These are phyloP conservation scores for Parambassis ranga DNA, from an alignment of 2,797 vertebrate species.

Conservation along the genomic window DNA sequence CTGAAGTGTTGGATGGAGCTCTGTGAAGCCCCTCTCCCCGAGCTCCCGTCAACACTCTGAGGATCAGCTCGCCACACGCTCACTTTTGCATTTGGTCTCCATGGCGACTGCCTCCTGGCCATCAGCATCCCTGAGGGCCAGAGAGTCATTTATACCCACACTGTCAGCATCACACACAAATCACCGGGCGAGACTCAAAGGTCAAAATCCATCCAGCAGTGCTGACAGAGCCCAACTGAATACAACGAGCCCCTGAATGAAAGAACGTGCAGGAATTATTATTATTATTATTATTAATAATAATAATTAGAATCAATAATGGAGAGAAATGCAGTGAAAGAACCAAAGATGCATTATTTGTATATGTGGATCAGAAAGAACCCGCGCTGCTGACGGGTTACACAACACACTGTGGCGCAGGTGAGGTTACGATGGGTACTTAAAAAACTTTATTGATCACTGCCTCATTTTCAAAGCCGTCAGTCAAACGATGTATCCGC, in stretches of 20 bases:
- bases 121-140: neutral
- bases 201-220: slow-evolving; percentile 2
- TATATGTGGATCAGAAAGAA: no score
- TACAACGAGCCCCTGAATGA: neutral
- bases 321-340: no score
- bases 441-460: neutral
- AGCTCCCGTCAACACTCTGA: neutral
- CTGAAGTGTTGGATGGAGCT: no score
- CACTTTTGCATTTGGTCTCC: slow-evolving; percentile 19
- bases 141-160: slow-evolving; percentile 37
- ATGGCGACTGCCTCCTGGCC: slow-evolving; percentile 3
- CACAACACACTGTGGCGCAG: no score
- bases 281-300: no score
- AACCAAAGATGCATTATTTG: no score
- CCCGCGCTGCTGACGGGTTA: no score
- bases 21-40: neutral
- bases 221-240: neutral
- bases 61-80: slow-evolving; percentile 1
- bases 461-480: neutral
- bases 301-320: no score
- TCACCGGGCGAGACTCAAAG: slow-evolving; percentile 7
- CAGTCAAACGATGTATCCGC: neutral
- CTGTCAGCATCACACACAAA: slow-evolving; percentile 32
- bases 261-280: no score
- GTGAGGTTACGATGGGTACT: no score